These are phyloP conservation scores for Drosophila subsilvestris DNA, from an alignment of 2,888 invertebrate species.

Conservation along the genomic window DNA sequence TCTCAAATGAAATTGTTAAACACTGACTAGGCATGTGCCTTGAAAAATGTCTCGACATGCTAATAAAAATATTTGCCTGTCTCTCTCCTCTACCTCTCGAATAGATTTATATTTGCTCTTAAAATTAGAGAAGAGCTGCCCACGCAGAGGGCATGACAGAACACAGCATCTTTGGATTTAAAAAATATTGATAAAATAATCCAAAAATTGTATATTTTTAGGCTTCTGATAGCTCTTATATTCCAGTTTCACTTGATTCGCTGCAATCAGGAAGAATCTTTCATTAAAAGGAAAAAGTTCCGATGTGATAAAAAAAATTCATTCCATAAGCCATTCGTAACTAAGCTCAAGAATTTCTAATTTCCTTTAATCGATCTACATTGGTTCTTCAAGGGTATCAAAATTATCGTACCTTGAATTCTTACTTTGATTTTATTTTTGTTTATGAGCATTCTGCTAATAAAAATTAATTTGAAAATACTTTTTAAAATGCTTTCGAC, in stretches of 20 bases:
- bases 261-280: no score
- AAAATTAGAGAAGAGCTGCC: constrained; percentile 8
- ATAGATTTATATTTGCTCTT: constrained; percentile 67
- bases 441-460: constrained; percentile 74
- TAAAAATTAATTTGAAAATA: constrained; percentile 80
- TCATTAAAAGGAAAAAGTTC: no score
- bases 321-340: neutral
- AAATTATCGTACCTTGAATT: neutral
- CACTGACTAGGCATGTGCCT: constrained; percentile 63
- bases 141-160: constrained; percentile 10
- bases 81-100: constrained; percentile 15
- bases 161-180: neutral
- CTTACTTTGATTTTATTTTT: constrained; percentile 52
- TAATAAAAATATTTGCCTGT: constrained; percentile 71
- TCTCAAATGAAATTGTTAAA: constrained; percentile 67
- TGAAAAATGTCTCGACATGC: constrained; percentile 78
- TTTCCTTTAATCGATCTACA: neutral
- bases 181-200: neutral
- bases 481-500: constrained; percentile 73
- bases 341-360: neutral
- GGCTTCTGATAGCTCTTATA: no score
- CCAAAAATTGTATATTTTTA: no score
- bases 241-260: no score
- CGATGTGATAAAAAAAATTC: neutral
- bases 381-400: neutral